Evolutionary conservation across 2,797 vertebrate genomes (phyloP), one percentile per base, ranked within the genome.

Genomic region (Tympanoctomys barrerae): DNA sequence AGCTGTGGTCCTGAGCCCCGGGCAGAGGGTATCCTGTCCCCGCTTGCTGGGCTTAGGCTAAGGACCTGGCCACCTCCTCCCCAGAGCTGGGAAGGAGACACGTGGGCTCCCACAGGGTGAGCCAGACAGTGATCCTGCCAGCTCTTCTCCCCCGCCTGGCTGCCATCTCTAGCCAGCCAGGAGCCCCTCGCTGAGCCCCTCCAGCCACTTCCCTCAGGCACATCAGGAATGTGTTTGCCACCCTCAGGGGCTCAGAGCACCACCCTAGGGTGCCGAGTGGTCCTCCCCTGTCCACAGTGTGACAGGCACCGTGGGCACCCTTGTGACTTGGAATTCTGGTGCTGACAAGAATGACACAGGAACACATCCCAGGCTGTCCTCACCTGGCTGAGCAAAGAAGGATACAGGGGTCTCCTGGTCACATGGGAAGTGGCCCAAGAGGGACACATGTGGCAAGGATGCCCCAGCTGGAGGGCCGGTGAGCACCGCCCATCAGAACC

Each of bases 271-370:
- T 21, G 28, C 33, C 2, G 2, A 9, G 2, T 19, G 49, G 33
- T 21, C 66, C 31, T 61, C 18, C 57, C 36, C 5, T 13, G 1
- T 42, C 52, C 33, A 36, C 46, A 6, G 12, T 16, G 62, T 12
- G 39, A 18, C 36, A 7, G 42, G 36, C 9, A 5, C 7, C 1
- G 0, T 0, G 8, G 4, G 10, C 59, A 1, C 2, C 2, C 7
- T 3, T 4, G 6, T 0, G 33, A 8, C 9, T 0, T 9, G 18
- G 16, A 39, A 9, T n/a, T 24, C 73, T 16, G 22, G 14, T 7
- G 5, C 7, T 5, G 2, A 11, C 16, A 1, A 3, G 24, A 31
- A 8, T 0, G 2, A 12, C 7, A 7, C 16, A 2, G 22, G 49
- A 80, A 2, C 9, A 52, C 42, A 62, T 28, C 3, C 61, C 61